Evolutionary conservation across 2,797 vertebrate species (phyloP), one percentile per base, ranked within the genome.

Genomic region (Hippocampus kuda): DNA sequence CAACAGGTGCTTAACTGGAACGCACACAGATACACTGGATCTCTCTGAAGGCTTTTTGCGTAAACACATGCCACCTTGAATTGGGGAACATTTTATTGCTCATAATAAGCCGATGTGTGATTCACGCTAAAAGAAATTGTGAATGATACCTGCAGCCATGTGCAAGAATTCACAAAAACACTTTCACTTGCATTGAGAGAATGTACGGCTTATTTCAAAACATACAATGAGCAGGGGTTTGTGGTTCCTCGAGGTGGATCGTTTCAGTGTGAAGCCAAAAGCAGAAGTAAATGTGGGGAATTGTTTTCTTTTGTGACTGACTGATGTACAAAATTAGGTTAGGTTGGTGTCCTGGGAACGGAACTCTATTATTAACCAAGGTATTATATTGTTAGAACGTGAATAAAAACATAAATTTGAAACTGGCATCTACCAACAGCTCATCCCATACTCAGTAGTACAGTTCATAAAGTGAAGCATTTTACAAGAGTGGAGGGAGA

Each of bases 121-220:
- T 65, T 61, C 27, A 16, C 38, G 82, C 79, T 81, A 86, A 76
- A 41, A 60, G 22, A 76, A 49, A 59, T 13, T 49, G 34, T 86
- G 90, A 91, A 70, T 74, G 94, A 93, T 93, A 94, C 92, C 85
- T 85, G 91, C 92, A 93, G 93, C 90, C 93, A 91, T 7, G 30
- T 27, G 57, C 24, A 30, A 15, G 24, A 34, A 5, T 4, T 49
- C 16, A 62, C 27, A 56, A 11, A 12, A 12, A 11, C 10, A 10
- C 10, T 12, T 24, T 56, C n/a, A n/a, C 20, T 56, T 56, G 11
- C 24, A 56, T 9, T 6, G 18, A 22, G 20, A 18, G 51, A 53
- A 22, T 53, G 51, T n/a, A 22, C 6, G 20, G 6, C 51, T 22
- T 53, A 53, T 10, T 53, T 53, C 5, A 54, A 20, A 54, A 54